Evolutionary conservation across 2,888 invertebrate genomes (phyloP), one percentile per base, ranked within the genome.

Genomic region (Escarpia spicata): DNA sequence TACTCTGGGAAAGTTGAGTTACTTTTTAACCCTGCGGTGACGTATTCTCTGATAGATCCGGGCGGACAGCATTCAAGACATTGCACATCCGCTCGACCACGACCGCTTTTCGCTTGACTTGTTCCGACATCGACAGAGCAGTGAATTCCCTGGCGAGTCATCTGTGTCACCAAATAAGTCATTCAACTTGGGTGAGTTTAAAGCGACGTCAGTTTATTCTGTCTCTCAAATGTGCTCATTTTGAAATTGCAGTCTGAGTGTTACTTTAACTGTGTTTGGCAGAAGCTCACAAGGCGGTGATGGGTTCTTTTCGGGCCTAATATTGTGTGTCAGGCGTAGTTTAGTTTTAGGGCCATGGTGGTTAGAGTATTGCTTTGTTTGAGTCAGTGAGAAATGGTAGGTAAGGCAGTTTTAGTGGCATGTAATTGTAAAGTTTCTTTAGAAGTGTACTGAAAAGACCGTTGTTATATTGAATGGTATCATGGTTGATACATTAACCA

Each of bases 61-160:
- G 92, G 95, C 96, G 58, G 96, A 96, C 94, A 96, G 96, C 93
- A 95, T 95, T 19, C 95, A 95, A 91, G 96, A 96, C 93, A 93
- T 96, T 31, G 95, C 95, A 19, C 93, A 94, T 37, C 91, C 91
- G 12, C 91, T 89, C 12, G 93, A 93, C 26, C 75, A 90, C 6
- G 93, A 94, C 92, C 89, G 92, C 44, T 92, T 92, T 45, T 75
- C 75, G 75, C 75, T 75, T 75, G 75, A 75, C 0, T 90, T 90
- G 75, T 75, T 75, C 75, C 75, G 75, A 75, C 75, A 75, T 75
- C 75, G 75, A 75, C 75, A 75, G 26, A 75, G 75, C 26, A 26
- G 75, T 75, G 75, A 75, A 75, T 75, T 75, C n/a, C 26, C n/a
- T 3, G 75, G 75, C 4, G 75, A 75, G 2, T 75, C 75, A 2